phyloP scores from a whole-genome alignment of 2,113 vertebrate genomes.

The Halcyon malimbica region DNA sequence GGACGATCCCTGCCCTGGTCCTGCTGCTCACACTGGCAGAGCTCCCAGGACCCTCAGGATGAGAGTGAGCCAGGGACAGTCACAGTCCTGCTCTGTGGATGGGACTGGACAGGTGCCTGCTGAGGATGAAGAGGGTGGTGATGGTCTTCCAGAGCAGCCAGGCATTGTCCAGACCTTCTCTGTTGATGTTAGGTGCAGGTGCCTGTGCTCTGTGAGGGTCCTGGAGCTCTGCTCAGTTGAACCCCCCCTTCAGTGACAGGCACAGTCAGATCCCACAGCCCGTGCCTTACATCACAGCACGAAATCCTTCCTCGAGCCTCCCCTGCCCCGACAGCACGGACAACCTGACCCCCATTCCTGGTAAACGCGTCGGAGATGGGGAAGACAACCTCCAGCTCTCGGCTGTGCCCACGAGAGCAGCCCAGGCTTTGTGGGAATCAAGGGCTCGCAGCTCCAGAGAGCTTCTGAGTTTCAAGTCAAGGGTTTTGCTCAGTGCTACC shows the following conservation, averaged over 20 bases:
- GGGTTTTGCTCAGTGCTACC: neutral
- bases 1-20: too few species aligned
- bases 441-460: neutral
- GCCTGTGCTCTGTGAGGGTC: neutral
- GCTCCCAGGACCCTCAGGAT: too few species aligned
- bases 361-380: accelerated
- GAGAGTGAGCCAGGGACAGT: too few species aligned
- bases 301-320: neutral
- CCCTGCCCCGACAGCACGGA: accelerated
- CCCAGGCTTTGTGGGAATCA: neutral
- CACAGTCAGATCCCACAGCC: neutral
- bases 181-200: too few species aligned
- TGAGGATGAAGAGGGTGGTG: too few species aligned
- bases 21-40: too few species aligned
- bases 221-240: too few species aligned
- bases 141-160: too few species aligned
- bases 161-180: too few species aligned
- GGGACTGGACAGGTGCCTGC: too few species aligned
- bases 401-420: neutral
- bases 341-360: accelerated
- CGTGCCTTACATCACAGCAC: accelerated
- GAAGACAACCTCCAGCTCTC: accelerated
- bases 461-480: neutral
- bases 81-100: too few species aligned
- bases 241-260: neutral